A percentile compares a stretch with the other conserved stretches of the same genome.
Evolutionary conservation across 2,113 vertebrate genomes (phyloP).

Genomic region (Origma solitaria): DNA sequence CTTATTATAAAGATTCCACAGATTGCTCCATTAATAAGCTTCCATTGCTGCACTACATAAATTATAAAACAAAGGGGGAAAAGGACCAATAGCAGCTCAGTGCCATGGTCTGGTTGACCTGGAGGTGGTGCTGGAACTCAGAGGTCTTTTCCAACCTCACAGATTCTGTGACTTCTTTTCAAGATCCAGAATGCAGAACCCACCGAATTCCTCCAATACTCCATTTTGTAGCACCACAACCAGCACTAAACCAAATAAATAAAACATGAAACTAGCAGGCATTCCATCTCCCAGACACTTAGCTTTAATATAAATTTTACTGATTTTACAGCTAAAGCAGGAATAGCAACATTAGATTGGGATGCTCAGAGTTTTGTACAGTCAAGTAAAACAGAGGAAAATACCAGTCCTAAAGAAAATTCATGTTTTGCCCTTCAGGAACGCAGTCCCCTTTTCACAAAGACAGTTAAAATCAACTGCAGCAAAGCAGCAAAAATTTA

Average conservation of each 20-base stretch:
- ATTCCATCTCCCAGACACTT: background rate
- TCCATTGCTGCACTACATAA: conserved; percentile 21
- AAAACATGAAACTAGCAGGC: background rate
- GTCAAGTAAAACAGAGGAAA: background rate
- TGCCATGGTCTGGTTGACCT: background rate
- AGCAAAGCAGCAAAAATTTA: background rate
- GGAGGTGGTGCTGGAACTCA: background rate
- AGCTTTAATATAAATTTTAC: background rate
- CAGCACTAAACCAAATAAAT: background rate
- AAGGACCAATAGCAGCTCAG: background rate
- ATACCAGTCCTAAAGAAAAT: background rate
- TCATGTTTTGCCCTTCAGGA: background rate
- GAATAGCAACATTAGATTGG: background rate
- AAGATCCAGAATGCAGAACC: background rate
- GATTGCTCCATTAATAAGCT: conserved; percentile 26
- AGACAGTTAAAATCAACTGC: background rate
- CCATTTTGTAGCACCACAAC: background rate
- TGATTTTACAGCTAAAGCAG: background rate
- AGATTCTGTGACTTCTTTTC: background rate
- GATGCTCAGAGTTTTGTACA: background rate
- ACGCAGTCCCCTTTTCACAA: background rate
- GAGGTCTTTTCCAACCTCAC: background rate
- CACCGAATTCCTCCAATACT: background rate
- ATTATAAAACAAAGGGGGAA: conserved; percentile 8
- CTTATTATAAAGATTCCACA: conserved; percentile 26